These are phyloP conservation scores for Barypeithes pellucidus DNA, from an alignment of 2,888 invertebrate genomes.

Conservation along the genomic window DNA sequence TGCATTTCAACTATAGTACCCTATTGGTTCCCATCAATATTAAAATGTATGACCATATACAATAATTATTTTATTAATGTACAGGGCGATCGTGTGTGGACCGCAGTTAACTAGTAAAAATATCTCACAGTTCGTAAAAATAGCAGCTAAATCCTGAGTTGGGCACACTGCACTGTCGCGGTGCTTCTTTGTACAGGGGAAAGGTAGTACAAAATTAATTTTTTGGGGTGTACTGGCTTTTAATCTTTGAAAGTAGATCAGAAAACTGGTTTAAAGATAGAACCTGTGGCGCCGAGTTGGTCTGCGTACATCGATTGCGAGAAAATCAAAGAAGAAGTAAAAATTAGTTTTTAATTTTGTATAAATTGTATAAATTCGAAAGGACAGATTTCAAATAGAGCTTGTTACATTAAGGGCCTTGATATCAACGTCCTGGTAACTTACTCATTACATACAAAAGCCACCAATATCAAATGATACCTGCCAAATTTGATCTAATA, in stretches of 20 bases:
- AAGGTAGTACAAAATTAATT: conserved; percentile 56
- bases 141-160: conserved; percentile 71
- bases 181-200: conserved; percentile 55
- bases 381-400: too few species aligned
- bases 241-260: conserved; percentile 25
- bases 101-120: conserved; percentile 70
- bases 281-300: neutral
- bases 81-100: conserved; percentile 61
- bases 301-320: neutral
- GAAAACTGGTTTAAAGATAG: conserved; percentile 20
- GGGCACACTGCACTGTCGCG: conserved; percentile 55
- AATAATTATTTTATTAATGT: conserved; percentile 61
- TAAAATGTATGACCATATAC: conserved; percentile 57
- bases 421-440: too few species aligned
- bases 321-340: too few species aligned
- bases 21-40: conserved; percentile 53
- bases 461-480: too few species aligned
- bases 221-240: conserved; percentile 54
- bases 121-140: conserved; percentile 71
- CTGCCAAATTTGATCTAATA: too few species aligned
- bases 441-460: too few species aligned
- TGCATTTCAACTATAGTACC: conserved; percentile 45
- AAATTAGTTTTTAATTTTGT: too few species aligned
- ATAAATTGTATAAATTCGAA: too few species aligned
- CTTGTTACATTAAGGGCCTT: too few species aligned